Base-by-base conservation (phyloP, 2,888 invertebrate genomes). In the Apeira syringaria region DNA sequence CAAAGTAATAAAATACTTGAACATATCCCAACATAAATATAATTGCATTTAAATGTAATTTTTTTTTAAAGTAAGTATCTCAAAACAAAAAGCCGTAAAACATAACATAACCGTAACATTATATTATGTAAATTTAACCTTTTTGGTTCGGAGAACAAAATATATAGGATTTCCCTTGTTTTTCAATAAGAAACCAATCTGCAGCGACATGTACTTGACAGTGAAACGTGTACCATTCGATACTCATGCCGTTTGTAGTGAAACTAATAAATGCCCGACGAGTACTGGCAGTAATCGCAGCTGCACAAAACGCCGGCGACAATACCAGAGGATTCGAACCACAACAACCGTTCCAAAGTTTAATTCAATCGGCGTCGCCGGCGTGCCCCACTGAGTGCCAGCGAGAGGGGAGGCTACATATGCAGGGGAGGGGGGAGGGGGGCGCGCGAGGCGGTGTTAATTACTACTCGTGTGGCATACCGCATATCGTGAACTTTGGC, bases 301-400 rank as follows among this genome's bases (percentile, higher is more conserved):
- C 79, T 84, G 83, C 80, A 80, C 80, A 78, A 76, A 83, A 77
- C 75, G 79, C 69, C 68, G 59, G 69, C 77, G 80, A 82, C 87
- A 83, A 83, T 85, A 86, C 82, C 82, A 74, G 82, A 76, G 79
- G 74, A 74, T 75, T 77, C 63, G 80, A 76, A 81, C 87, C 87
- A 77, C 85, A 87, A 84, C 85, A 84, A 83, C 78, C 76, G 76
- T 79, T 80, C 81, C 75, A 72, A 87, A 89, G 84, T 89, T 88
- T 88, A 89, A 89, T 89, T 88, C 88, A 87, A 89, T 87, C 87
- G 83, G 76, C 77, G 80, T 75, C 75, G 76, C 74, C 87, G 83
- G 76, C 77, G 80, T 75, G 76, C 76, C 74, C 74, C 79, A 72
- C 68, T 75, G 71, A 68, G 71, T 69, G 73, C 35, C 58, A 30